Evolutionary conservation across 2,797 vertebrate genomes (phyloP).

Genomic region (Sorex maritimensis): DNA sequence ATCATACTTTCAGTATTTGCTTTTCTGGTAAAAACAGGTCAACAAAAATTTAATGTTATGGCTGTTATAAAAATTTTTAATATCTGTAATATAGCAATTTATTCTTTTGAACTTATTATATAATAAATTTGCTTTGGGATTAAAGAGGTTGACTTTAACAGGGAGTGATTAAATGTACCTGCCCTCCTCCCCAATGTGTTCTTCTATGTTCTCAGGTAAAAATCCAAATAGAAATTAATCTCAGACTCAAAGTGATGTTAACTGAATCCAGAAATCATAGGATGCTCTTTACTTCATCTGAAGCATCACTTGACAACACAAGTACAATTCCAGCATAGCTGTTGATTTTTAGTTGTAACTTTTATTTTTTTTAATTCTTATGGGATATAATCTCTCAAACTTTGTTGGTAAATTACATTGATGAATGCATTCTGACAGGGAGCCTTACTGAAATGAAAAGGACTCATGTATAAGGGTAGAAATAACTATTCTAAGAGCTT

Average conservation of each 20-base stretch:
- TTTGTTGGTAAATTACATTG: slow-evolving; percentile 84
- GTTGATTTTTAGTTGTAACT: slow-evolving; percentile 70
- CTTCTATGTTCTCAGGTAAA: slow-evolving; percentile 50
- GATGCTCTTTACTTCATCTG: slow-evolving; percentile 62
- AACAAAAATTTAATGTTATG: slow-evolving; percentile 27
- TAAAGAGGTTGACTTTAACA: slow-evolving; percentile 53
- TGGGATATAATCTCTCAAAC: slow-evolving; percentile 83
- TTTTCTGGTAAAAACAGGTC: slow-evolving; percentile 33
- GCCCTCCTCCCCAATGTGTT: not conserved
- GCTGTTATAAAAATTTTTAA: slow-evolving; percentile 20
- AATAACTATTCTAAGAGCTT: slow-evolving; percentile 90
- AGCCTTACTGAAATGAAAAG: slow-evolving; percentile 88
- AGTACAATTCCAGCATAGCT: slow-evolving; percentile 52
- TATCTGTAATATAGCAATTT: not conserved
- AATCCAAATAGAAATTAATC: slow-evolving; percentile 74
- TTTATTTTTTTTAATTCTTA: slow-evolving; percentile 78
- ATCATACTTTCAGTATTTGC: slow-evolving; percentile 23
- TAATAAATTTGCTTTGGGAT: slow-evolving; percentile 36
- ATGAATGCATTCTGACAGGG: slow-evolving; percentile 86
- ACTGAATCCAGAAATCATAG: slow-evolving; percentile 42
- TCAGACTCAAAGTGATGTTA: slow-evolving; percentile 69
- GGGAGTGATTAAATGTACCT: slow-evolving; percentile 24
- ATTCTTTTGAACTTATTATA: slow-evolving; percentile 45
- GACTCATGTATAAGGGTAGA: slow-evolving; percentile 79
- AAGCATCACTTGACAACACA: slow-evolving; percentile 46